Conservation (phyloP, 2,888 invertebrate genomes). For the Lymantria dispar region DNA sequence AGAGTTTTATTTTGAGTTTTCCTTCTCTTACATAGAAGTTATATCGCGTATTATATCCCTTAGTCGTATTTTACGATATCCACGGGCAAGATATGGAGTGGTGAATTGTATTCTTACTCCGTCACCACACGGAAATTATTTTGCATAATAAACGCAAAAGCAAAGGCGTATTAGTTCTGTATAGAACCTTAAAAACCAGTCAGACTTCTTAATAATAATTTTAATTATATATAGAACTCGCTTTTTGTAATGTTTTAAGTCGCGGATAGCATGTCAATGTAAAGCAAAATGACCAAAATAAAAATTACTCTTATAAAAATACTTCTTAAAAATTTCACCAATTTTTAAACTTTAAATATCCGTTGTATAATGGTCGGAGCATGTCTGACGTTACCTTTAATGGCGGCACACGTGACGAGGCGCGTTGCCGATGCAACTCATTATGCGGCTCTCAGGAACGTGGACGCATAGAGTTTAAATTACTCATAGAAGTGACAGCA, state of each 20-base stretch:
- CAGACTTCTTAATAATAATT: neutral
- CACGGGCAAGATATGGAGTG: too few relatives aligned
- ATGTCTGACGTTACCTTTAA: constrained; percentile 37
- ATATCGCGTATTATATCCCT: too few relatives aligned
- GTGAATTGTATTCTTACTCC: too few relatives aligned
- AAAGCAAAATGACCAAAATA: neutral
- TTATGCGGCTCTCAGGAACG: constrained; percentile 44
- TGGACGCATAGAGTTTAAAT: constrained; percentile 27
- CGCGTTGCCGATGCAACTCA: constrained; percentile 48
- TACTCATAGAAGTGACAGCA: too few relatives aligned
- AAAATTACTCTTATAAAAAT: neutral
- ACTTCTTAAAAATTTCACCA: neutral
- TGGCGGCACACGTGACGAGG: constrained; percentile 42
- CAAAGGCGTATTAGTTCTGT: too few relatives aligned
- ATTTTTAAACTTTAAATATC: constrained; percentile 22
- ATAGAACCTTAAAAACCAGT: neutral
- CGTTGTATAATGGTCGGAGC: constrained; percentile 35
- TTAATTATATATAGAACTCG: neutral
- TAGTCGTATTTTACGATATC: too few relatives aligned
- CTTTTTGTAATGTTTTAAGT: neutral
- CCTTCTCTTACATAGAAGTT: too few relatives aligned
- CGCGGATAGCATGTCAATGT: neutral
- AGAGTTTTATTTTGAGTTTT: too few relatives aligned
- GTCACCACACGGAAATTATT: too few relatives aligned
- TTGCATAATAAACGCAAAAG: too few relatives aligned